Conservation (phyloP, 2,113 vertebrate genomes). For the Tragelaphus buxtoni region DNA sequence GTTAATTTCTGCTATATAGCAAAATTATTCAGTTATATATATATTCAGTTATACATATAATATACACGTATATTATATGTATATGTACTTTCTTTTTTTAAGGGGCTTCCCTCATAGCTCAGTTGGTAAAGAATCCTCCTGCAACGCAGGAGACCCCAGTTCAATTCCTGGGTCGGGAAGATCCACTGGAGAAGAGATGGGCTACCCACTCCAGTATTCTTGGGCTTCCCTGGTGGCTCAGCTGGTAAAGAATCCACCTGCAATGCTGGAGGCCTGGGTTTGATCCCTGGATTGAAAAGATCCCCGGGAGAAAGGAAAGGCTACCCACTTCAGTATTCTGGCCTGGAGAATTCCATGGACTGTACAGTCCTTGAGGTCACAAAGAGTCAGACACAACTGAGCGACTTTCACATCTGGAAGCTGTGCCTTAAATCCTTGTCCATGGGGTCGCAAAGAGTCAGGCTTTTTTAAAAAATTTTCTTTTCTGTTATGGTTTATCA, state of each 20-base stretch:
- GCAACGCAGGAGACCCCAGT: too few relatives aligned
- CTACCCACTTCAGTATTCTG: background rate
- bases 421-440: background rate
- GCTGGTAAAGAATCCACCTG: background rate
- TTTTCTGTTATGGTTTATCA: background rate
- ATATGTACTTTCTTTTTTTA: background rate
- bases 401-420: background rate
- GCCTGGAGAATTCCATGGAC: background rate
- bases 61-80: background rate
- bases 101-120: background rate
- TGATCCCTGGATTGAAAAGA: background rate
- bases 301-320: background rate
- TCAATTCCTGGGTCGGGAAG: background rate
- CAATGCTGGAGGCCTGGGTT: background rate
- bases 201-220: background rate
- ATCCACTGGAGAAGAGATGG: background rate
- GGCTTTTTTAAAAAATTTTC: accelerated
- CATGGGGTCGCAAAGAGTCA: background rate
- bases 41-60: background rate
- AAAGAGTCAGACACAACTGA: background rate
- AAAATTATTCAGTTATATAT: background rate
- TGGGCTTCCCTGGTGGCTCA: background rate
- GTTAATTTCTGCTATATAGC: background rate
- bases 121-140: background rate
- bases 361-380: background rate